phyloP scores from a whole-genome alignment of 2,113 vertebrate genomes.

The Barnardius zonarius region DNA sequence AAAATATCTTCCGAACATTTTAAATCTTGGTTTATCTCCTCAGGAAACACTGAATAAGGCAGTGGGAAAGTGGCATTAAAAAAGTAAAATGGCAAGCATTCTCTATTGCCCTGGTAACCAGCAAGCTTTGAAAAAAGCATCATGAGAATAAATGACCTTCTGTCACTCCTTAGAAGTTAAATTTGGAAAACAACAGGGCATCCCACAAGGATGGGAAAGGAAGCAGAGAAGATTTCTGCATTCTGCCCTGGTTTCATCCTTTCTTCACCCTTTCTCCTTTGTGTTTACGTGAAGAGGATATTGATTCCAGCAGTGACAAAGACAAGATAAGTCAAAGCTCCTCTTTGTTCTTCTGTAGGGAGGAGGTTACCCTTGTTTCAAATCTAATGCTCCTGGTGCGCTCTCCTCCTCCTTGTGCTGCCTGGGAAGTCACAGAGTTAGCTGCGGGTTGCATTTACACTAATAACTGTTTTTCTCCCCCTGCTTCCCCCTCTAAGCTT shows the following conservation, averaged over 20 bases:
- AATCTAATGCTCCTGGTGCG: not conserved
- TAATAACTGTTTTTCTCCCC: slow-evolving; percentile 50
- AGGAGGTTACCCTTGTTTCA: not conserved
- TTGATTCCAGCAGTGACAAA: not conserved
- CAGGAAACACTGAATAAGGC: not conserved
- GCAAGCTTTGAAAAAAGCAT: not conserved
- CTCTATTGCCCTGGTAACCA: not conserved
- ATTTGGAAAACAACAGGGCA: not conserved
- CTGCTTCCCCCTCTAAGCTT: not conserved
- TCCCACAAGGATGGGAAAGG: not conserved
- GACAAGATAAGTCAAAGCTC: not conserved
- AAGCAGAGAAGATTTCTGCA: not conserved
- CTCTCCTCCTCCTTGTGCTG: not conserved
- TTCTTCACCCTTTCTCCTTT: not conserved
- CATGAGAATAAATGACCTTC: not conserved
- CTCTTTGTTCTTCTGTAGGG: not conserved
- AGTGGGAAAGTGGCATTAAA: not conserved
- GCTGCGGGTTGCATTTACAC: slow-evolving; percentile 37
- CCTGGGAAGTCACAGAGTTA: slow-evolving; percentile 21
- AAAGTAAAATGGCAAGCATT: not conserved
- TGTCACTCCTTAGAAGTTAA: not conserved
- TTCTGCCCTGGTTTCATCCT: not conserved
- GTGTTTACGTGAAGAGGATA: not conserved
- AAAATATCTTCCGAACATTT: not conserved
- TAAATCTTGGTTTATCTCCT: not conserved